These are phyloP conservation scores for Istiophorus platypterus DNA, from an alignment of 2,113 vertebrate species.

Conservation along the genomic window DNA sequence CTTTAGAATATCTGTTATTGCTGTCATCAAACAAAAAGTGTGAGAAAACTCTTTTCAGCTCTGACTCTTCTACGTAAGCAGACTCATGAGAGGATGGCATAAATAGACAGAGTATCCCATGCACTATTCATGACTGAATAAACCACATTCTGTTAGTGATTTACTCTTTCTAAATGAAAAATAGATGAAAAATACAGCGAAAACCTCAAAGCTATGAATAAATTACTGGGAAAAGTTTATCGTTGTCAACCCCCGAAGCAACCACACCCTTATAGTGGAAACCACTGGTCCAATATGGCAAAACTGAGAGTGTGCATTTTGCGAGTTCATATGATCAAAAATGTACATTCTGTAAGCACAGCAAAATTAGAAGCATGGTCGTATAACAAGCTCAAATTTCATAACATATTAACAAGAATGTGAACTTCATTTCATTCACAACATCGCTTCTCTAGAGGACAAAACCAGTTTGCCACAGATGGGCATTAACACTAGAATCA, in stretches of 20 bases:
- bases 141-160: constrained; percentile 70
- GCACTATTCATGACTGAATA: constrained; percentile 76
- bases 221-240: constrained; percentile 65
- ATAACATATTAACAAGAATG: background rate
- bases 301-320: background rate
- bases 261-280: constrained; percentile 42
- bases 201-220: constrained; percentile 75
- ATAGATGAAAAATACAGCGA: constrained; percentile 75
- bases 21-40: constrained; percentile 41
- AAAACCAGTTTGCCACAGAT: constrained; percentile 1
- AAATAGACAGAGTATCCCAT: constrained; percentile 61
- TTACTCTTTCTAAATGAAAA: constrained; percentile 77
- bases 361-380: background rate
- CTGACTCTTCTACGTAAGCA: constrained; percentile 38
- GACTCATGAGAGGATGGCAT: constrained; percentile 46
- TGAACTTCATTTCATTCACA: constrained; percentile 8
- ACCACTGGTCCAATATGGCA: constrained; percentile 2
- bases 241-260: constrained; percentile 40
- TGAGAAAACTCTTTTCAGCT: constrained; percentile 44
- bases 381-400: background rate
- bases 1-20: constrained; percentile 37
- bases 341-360: background rate
- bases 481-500: constrained; percentile 4
- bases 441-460: background rate
- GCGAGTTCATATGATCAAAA: background rate